These are phyloP conservation scores for Zalophus californianus DNA, from an alignment of 2,797 vertebrate genomes.

Conservation along the genomic window DNA sequence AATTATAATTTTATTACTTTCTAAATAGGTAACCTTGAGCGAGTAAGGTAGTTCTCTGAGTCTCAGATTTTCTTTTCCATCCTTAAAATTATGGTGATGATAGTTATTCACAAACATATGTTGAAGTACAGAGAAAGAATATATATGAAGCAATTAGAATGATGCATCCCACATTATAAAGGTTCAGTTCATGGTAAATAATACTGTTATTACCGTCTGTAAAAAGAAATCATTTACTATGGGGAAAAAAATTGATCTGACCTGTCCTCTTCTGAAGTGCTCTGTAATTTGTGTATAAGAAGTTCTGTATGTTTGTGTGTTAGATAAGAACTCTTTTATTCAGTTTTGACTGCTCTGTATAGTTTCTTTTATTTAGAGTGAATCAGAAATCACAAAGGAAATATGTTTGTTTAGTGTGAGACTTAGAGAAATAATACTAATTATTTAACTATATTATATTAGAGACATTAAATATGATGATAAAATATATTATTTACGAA, in stretches of 20 bases:
- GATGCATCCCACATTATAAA: background rate
- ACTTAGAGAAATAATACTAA: background rate
- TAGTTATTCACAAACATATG: background rate
- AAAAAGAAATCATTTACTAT: background rate
- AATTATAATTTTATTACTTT: background rate
- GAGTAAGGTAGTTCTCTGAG: background rate
- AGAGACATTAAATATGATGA: background rate
- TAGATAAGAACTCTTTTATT: background rate
- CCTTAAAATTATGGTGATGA: background rate
- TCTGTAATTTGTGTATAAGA: background rate
- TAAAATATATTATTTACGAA: background rate
- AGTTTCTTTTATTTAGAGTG: background rate
- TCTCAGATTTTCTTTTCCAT: background rate
- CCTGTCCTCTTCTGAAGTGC: background rate
- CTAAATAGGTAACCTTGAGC: background rate
- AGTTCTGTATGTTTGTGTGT: background rate
- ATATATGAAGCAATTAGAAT: background rate
- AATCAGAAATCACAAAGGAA: background rate
- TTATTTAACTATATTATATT: background rate
- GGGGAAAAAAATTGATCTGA: background rate
- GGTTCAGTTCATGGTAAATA: background rate
- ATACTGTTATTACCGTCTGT: background rate
- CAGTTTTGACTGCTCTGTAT: background rate
- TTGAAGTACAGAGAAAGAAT: background rate
- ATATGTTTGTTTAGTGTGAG: background rate